Base-by-base conservation (phyloP, 2,113 vertebrate genomes). In the Agelaius tricolor region DNA sequence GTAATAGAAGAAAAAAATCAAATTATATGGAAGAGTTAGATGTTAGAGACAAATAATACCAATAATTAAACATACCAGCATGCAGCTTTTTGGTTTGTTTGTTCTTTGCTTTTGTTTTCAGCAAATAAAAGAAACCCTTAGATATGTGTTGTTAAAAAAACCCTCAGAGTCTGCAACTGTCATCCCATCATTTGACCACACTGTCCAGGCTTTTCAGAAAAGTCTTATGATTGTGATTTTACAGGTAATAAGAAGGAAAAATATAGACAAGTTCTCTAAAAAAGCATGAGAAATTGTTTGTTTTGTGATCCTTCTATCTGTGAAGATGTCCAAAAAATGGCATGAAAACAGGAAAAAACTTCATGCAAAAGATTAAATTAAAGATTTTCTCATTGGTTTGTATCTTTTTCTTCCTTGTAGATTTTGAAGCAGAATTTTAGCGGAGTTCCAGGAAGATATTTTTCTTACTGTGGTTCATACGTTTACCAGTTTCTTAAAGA, bases 111-210 rank as follows among this genome's bases (percentile, higher is more conserved):
- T 15, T 74, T 54, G 13, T 26, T 81, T 59, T 49, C 57, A 49
- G 7, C 8, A 78, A 62, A 39, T 24, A 55, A 62, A 51, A 51
- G 35, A 13, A 0, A 1, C 2, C 17, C 28, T 8, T 58, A 43
- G 13, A 26, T n/a, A 49, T 11, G 13, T 71, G 37, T 11, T 35
- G 27, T 54, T 65, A 15, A 55, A 65, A 61, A 71, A 7, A 35
- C 13, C 8, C 7, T 47, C 30, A 78, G 17, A 41, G 39, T 65
- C 39, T 54, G 8, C 9, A 68, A 24, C 8, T 13, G 1, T 24
- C 10, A 13, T 62, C 7, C 5, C 2, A 26, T 22, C 1, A 1
- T 87, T 66, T 7, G 4, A 69, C 13, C 6, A n/a, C 8, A 13
- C 6, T 39, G 13, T 44, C 13, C 4, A 9, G 28, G 18, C 27